phyloP scores from a whole-genome alignment of 2,888 invertebrate genomes.

The Pachymerium ferrugineum region DNA sequence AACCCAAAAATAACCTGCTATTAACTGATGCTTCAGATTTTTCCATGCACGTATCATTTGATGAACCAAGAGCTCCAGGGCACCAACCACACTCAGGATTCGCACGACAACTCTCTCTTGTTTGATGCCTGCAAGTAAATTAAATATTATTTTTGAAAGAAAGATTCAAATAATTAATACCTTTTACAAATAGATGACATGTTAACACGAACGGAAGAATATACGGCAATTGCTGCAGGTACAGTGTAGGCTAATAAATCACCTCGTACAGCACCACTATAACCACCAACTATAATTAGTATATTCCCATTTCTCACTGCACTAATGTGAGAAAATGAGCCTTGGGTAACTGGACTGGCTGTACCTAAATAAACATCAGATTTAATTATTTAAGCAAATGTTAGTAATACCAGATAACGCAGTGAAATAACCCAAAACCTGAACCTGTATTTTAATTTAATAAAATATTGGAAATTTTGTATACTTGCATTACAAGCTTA shows the following conservation, averaged over 20 bases:
- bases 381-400: neutral
- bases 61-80: constrained; percentile 51
- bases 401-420: neutral
- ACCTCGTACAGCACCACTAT: constrained; percentile 79
- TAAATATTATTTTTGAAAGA: neutral
- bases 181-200: neutral
- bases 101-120: constrained; percentile 62
- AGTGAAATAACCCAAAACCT: too few species aligned
- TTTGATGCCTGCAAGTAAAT: constrained; percentile 30
- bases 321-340: constrained; percentile 84
- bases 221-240: constrained; percentile 67
- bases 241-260: constrained; percentile 81
- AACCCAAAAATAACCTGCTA: neutral
- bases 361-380: constrained; percentile 34
- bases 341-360: constrained; percentile 53
- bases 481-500: neutral
- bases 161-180: neutral
- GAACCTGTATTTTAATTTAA: too few species aligned
- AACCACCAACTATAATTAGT: constrained; percentile 78
- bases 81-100: constrained; percentile 96
- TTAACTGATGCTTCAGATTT: neutral
- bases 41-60: constrained; percentile 64
- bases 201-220: neutral
- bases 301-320: constrained; percentile 76
- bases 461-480: neutral